Evolutionary conservation across 2,113 vertebrate species (phyloP), one percentile per base, ranked within the genome.

Genomic region (Megaceryle maxima): DNA sequence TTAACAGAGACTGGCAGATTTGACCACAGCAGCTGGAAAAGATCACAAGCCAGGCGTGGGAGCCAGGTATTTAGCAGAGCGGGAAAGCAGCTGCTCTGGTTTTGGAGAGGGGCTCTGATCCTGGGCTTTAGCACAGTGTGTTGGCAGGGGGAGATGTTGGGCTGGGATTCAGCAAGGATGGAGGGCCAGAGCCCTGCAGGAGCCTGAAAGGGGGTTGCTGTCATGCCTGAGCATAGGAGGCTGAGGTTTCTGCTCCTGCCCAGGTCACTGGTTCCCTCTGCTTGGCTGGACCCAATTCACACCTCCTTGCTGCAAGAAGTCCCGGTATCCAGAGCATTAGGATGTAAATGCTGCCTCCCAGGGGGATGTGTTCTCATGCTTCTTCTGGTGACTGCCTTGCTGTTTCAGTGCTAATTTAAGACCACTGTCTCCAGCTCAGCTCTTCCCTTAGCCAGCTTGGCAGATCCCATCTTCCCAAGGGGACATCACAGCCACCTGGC

Each of bases 191-290:
- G n/a, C 5, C 8, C 60, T 24, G 19, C 0, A 1, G 33, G 26
- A 88, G n/a, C 13, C 39, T 80, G 50, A 53, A 53, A 7, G 22
- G 16, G 20, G 10, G 21, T 12, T 3, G 6, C 14, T 55, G 41
- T 46, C 4, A 4, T 51, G 57, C 15, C 62, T 87, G 67, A 41
- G 44, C 33, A 50, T 4, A 28, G 53, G 12, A 85, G 4, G 18
- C 4, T 2, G 2, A 48, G 1, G 13, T 43, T 72, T 64, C 18
- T 16, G 12, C 7, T 93, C 5, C 48, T 94, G 48, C 33, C 10
- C 9, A 21, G 21, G 39, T 29, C 5, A 22, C 0, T 0, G 2
- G 5, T 70, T 6, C 10, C 15, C 29, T 75, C n/a, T 63, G 39
- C 66, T 73, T 53, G 48, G 50, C 35, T 62, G 35, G 10, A 57